phyloP scores from a whole-genome alignment of 1,140 invertebrate species.

The Bombus confusus region DNA sequence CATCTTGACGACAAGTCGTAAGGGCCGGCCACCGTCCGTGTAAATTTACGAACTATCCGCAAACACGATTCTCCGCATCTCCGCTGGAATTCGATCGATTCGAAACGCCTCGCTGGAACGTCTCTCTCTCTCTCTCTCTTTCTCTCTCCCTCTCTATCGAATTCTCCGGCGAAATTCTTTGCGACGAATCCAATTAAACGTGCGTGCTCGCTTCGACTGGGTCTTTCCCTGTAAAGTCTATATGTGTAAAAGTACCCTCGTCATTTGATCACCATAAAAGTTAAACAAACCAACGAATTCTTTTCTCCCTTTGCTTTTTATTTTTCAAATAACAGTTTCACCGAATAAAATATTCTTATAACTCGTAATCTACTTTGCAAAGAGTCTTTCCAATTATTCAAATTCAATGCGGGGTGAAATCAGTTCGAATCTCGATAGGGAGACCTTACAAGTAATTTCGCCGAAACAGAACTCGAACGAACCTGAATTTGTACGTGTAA shows the following conservation, averaged over 20 bases:
- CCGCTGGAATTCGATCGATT: constrained; percentile 50
- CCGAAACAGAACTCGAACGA: constrained; percentile 10
- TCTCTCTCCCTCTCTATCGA: constrained; percentile 14
- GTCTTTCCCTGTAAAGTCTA: not conserved
- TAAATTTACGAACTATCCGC: constrained; percentile 71
- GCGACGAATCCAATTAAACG: constrained; percentile 42
- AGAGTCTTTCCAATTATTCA: not conserved
- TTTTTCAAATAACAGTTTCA: not conserved
- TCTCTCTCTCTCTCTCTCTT: constrained; percentile 3
- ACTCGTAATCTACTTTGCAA: not conserved
- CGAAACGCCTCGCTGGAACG: constrained; percentile 34
- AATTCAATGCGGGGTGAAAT: not conserved
- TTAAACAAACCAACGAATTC: not conserved
- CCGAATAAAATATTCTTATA: not conserved
- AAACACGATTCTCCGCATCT: constrained; percentile 37
- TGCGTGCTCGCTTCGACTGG: not conserved
- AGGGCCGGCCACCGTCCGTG: constrained; percentile 59
- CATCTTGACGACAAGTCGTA: constrained; percentile 60
- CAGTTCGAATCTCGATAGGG: not conserved
- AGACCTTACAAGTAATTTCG: not conserved
- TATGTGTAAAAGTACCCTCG: not conserved
- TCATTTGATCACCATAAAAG: not conserved
- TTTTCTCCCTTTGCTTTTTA: not conserved
- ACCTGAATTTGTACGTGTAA: constrained; percentile 45
- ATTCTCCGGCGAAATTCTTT: constrained; percentile 39